Conservation (phyloP, 2,888 invertebrate species). For the Epistrophe eligans region DNA sequence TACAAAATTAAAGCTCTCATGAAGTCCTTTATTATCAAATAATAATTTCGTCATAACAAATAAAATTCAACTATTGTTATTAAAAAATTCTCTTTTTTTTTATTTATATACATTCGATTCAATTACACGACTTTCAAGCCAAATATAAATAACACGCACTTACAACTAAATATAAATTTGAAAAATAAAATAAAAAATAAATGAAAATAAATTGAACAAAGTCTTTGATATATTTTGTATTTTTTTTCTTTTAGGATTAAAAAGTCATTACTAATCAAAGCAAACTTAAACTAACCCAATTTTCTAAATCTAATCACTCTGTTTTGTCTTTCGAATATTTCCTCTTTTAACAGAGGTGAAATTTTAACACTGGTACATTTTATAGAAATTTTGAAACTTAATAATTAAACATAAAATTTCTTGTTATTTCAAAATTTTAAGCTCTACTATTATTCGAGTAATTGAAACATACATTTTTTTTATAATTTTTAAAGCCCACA, state of each 20-base stretch:
- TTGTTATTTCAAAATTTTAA: background rate
- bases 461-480: slow-evolving; percentile 54
- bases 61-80: background rate
- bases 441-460: slow-evolving; percentile 49
- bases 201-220: slow-evolving; percentile 11
- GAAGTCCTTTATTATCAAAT: too few species aligned
- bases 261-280: background rate
- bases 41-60: too few species aligned
- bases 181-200: slow-evolving; percentile 11
- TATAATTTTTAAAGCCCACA: slow-evolving; percentile 34
- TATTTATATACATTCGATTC: slow-evolving; percentile 67
- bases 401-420: slow-evolving; percentile 16
- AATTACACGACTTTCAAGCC: slow-evolving; percentile 59
- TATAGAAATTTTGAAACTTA: slow-evolving; percentile 22
- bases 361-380: slow-evolving; percentile 67
- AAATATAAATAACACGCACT: slow-evolving; percentile 28
- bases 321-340: slow-evolving; percentile 1
- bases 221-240: slow-evolving; percentile 26
- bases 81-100: background rate
- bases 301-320: slow-evolving; percentile 6
- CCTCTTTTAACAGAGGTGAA: slow-evolving; percentile 23
- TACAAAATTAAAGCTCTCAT: too few species aligned
- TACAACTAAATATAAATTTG: slow-evolving; percentile 40
- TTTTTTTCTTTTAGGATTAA: background rate
- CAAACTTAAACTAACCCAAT: background rate